Evolutionary conservation across 2,113 vertebrate genomes (phyloP).

Genomic region (Philantomba maxwellii): DNA sequence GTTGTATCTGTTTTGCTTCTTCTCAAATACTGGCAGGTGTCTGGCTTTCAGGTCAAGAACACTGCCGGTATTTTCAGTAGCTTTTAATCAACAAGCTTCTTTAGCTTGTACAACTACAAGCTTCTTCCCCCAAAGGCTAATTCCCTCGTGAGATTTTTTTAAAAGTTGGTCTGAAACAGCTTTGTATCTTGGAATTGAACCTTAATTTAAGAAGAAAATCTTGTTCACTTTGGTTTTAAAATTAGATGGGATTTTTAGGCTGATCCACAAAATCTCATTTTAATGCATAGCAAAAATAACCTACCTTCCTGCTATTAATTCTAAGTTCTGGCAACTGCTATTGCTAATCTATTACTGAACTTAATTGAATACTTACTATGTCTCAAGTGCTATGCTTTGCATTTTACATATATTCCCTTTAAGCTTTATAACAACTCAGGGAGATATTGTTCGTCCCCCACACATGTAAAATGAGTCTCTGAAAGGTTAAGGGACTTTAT

Average conservation of each 20-base stretch:
- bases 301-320: not conserved
- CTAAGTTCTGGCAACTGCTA: not conserved
- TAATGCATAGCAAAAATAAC: not conserved
- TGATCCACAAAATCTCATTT: constrained; percentile 2
- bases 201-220: not conserved
- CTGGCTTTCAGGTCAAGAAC: not conserved
- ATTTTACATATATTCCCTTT: not conserved
- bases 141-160: not conserved
- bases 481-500: not conserved
- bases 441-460: not conserved
- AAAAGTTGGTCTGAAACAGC: not conserved
- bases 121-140: not conserved
- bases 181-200: not conserved
- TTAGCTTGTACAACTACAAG: not conserved
- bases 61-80: not conserved
- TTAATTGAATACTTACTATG: not conserved
- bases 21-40: not conserved
- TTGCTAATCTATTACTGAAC: not conserved
- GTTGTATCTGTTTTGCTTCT: not conserved
- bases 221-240: not conserved
- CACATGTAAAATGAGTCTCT: not conserved
- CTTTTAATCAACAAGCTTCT: not conserved
- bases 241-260: not conserved
- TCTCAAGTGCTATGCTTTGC: not conserved
- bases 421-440: not conserved